Percentiles rank a stretch among this genome's conserved stretches.
Conservation (phyloP, 2,113 vertebrate genomes). For the Brienomyrus brachyistius region DNA sequence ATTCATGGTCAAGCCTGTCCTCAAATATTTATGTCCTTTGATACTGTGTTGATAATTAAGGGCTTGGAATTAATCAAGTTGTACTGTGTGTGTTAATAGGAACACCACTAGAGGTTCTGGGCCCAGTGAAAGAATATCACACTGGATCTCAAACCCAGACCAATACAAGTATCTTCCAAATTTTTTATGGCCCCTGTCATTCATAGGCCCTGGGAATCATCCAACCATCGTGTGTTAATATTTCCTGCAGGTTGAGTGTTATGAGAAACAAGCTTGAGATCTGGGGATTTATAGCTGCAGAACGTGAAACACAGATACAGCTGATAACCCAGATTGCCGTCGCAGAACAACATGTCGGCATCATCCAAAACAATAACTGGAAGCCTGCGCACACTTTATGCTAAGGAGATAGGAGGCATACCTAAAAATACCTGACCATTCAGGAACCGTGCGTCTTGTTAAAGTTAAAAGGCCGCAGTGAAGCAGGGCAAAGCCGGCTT, state of each 20-base stretch:
- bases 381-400: neutral
- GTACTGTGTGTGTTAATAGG: neutral
- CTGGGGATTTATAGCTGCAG: neutral
- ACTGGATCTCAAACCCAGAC: neutral
- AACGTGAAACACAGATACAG: neutral
- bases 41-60: neutral
- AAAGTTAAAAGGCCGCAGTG: neutral
- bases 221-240: neutral
- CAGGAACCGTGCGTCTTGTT: neutral
- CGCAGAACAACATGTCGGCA: neutral
- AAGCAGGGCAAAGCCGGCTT: neutral
- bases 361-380: neutral
- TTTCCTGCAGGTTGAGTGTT: neutral
- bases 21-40: neutral
- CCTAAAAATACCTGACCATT: neutral
- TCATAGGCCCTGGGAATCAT: neutral
- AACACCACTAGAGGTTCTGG: neutral
- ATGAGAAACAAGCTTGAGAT: neutral
- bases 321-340: neutral
- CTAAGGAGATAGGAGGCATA: neutral
- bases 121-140: neutral
- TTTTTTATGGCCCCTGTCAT: neutral
- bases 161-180: neutral
- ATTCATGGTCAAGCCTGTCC: neutral
- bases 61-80: neutral